Evolutionary conservation across 2,888 invertebrate genomes (phyloP), one percentile per base, ranked within the genome.

Genomic region (Trichopria drosophilae): DNA sequence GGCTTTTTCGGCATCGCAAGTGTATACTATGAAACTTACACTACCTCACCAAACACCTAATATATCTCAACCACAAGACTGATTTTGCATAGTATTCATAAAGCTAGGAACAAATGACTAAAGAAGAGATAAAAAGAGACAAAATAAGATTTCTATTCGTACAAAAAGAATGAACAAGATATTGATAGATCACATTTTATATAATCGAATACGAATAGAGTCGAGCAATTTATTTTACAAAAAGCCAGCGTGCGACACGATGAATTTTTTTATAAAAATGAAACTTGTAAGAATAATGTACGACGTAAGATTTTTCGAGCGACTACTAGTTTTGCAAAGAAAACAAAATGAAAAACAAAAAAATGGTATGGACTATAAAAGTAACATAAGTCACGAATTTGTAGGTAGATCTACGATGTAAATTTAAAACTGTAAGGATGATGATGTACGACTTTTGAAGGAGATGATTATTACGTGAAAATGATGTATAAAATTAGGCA

Each of bases 21-120:
- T 64, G 72, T 73, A 73, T 73, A 73, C 72, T 73, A 68, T 65
- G 65, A 69, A 71, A 73, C 69, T 69, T 66, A 71, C 72, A 69
- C 74, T 74, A 74, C 74, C 75, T 74, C 74, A 74, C 74, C 71
- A 67, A 59, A 70, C 72, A 73, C 68, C 65, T 70, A 69, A 72
- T 71, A 73, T 73, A 73, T 73, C 71, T 75, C 68, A 73, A 75
- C 66, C 73, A 66, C 75, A 75, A 75, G 75, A 75, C 75, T 75
- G 75, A 75, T 73, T 72, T 75, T 72, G 69, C 67, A 73, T 74
- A 71, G 71, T 73, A 74, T 73, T 73, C 69, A 72, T 72, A 73
- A 69, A 67, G 60, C 51, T 68, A 59, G 66, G 58, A 58, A 55
- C 48, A 44, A 57, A n/a, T n/a, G n/a, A n/a, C n/a, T n/a, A n/a